These are phyloP conservation scores for Cairina moschata DNA, from an alignment of 2,113 vertebrate species.

Conservation along the genomic window DNA sequence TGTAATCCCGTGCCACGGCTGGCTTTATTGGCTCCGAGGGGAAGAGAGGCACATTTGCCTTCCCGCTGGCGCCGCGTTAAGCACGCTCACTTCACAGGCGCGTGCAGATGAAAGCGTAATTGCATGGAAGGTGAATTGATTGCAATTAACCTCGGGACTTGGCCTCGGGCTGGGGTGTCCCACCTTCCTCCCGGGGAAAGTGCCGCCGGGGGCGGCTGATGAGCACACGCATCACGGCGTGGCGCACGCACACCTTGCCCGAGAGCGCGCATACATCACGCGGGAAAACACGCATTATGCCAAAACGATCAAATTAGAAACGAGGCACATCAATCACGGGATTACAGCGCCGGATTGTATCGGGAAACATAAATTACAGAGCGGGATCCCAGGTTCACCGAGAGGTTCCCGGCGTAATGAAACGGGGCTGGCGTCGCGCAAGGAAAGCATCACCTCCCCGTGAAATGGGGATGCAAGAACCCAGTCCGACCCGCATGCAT, in stretches of 20 bases:
- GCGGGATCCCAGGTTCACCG: constrained; percentile 72
- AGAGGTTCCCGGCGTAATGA: constrained; percentile 77
- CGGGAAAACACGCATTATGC: constrained; percentile 78
- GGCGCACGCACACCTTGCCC: constrained; percentile 65
- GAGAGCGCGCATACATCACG: constrained; percentile 81
- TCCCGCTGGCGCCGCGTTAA: constrained; percentile 58
- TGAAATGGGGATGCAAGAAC: constrained; percentile 54
- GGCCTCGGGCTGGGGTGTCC: constrained; percentile 76
- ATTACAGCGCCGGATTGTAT: constrained; percentile 78
- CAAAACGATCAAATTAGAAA: constrained; percentile 85
- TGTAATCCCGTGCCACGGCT: constrained; percentile 48
- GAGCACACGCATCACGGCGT: constrained; percentile 68
- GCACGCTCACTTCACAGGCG: constrained; percentile 73
- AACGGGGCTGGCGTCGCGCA: constrained; percentile 69
- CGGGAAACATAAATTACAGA: constrained; percentile 80
- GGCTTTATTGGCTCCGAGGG: constrained; percentile 62
- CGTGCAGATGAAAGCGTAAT: constrained; percentile 91
- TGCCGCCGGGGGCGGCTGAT: constrained; percentile 65
- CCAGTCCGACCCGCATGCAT: constrained; percentile 36
- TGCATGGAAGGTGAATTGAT: constrained; percentile 90
- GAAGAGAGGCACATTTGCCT: constrained; percentile 49
- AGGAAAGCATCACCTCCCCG: constrained; percentile 55
- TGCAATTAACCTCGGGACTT: constrained; percentile 83
- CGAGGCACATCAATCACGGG: constrained; percentile 83
- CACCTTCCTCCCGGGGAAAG: constrained; percentile 71